Base-by-base conservation (phyloP, 2,113 vertebrate genomes). In the Oenanthe oenanthe region DNA sequence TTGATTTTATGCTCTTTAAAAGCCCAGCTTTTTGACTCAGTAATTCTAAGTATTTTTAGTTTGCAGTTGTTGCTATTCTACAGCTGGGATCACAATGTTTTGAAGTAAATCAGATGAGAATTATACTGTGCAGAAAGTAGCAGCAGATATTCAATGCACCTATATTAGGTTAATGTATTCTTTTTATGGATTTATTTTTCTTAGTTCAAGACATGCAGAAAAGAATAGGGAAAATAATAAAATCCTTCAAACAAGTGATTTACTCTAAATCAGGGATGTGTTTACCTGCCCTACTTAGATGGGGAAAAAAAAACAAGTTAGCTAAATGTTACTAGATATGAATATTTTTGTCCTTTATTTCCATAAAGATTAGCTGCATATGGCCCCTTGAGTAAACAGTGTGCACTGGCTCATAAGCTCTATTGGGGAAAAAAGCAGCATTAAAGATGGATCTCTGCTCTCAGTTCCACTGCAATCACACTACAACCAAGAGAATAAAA, bases 271-370 rank as follows among this genome's bases (percentile, higher is more conserved):
- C 95, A 93, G 93, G 95, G 94, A 96, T 65, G 21, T 93, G 85
- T 97, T 97, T 96, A 96, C 96, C 94, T 96, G 93, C 93, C 95
- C 96, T 96, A 95, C 97, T 98, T 97, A 97, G 90, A 89, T 38
- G 21, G 89, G 95, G 21, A 81, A 91, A 96, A 97, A 95, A 91
- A 18, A 17, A 8, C 61, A 89, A 93, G 94, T 96, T 97, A 96
- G 94, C 92, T 97, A 96, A 97, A 93, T 95, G 48, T 95, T 97
- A 88, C 87, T 88, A 92, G 96, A 97, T 97, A 96, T 94, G 96
- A 97, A 97, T 98, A 97, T 96, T 97, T 97, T 85, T 79, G 43
- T 95, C 92, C 89, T 97, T 96, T 97, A 97, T 98, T 98, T 98
- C 97, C 97, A 97, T 98, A 94, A 96, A 97, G 91, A 97, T 97